Evolutionary conservation across 2,797 vertebrate genomes (phyloP).

Genomic region (Cossypha caffra): DNA sequence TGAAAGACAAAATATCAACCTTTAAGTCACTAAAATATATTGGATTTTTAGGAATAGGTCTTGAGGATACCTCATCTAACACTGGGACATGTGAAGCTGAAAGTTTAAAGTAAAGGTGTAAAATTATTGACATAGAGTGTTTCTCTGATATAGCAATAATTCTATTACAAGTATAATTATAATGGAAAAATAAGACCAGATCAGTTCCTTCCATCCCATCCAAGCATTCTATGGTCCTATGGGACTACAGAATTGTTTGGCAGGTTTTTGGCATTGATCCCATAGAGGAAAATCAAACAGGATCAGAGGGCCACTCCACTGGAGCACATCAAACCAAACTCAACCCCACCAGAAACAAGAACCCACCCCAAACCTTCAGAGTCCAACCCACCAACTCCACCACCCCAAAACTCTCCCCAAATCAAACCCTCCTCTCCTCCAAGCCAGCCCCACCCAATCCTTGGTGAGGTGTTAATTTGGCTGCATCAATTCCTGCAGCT

Average conservation of each 20-base stretch:
- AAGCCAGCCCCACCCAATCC: rapidly evolving
- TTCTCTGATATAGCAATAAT: not conserved
- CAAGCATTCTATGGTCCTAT: rapidly evolving
- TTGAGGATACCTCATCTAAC: not conserved
- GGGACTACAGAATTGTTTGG: rapidly evolving
- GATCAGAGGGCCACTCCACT: not conserved
- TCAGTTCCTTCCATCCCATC: not conserved
- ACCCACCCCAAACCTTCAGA: not conserved
- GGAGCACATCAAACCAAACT: rapidly evolving
- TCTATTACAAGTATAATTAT: not conserved
- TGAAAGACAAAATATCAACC: not conserved
- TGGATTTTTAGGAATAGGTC: not conserved
- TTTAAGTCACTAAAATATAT: not conserved
- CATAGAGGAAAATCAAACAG: not conserved
- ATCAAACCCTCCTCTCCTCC: rapidly evolving
- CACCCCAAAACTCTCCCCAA: rapidly evolving
- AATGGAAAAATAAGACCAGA: not conserved
- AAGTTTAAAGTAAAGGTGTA: not conserved
- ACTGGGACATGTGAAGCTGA: rapidly evolving
- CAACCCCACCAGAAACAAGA: not conserved
- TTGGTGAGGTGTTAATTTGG: too few species aligned
- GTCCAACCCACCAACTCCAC: not conserved
- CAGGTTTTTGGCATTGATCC: too few species aligned
- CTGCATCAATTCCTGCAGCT: not conserved
- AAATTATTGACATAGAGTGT: too few species aligned